Conservation (phyloP, 1,140 invertebrate species). For the Cyclargus thomasi region DNA sequence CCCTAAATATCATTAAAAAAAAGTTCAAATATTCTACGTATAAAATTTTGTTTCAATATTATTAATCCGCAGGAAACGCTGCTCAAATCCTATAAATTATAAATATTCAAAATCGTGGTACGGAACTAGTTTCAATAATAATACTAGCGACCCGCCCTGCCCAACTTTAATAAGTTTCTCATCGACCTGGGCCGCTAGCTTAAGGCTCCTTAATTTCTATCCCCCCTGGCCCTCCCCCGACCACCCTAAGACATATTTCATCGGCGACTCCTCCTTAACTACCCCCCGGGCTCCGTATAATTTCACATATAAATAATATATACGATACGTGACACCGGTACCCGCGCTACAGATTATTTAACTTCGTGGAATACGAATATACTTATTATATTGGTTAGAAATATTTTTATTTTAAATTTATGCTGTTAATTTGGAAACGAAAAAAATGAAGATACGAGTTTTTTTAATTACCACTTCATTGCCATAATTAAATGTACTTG, state of each 20-base stretch:
- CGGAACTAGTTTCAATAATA: slow-evolving; percentile 27
- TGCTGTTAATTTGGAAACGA: no score
- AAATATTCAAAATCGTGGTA: slow-evolving; percentile 4
- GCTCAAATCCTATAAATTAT: neutral
- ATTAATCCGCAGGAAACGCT: neutral
- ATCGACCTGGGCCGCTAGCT: slow-evolving; percentile 52
- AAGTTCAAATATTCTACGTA: no score
- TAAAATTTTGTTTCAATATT: neutral
- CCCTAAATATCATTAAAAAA: no score
- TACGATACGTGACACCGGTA: slow-evolving; percentile 50
- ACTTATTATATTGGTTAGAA: neutral
- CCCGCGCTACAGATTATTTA: slow-evolving; percentile 18
- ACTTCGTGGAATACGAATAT: neutral
- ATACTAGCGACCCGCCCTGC: slow-evolving; percentile 28
- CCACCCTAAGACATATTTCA: slow-evolving; percentile 69
- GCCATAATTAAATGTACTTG: no score
- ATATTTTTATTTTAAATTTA: no score
- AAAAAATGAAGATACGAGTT: no score
- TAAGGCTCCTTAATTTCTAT: slow-evolving; percentile 60
- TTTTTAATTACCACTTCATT: no score
- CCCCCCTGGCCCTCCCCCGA: slow-evolving; percentile 28
- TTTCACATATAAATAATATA: slow-evolving; percentile 65
- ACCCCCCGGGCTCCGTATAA: slow-evolving; percentile 46
- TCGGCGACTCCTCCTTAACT: slow-evolving; percentile 62
- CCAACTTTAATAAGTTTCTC: slow-evolving; percentile 48